phyloP scores from a whole-genome alignment of 2,888 invertebrate genomes.

The Chydorus sphaericus region DNA sequence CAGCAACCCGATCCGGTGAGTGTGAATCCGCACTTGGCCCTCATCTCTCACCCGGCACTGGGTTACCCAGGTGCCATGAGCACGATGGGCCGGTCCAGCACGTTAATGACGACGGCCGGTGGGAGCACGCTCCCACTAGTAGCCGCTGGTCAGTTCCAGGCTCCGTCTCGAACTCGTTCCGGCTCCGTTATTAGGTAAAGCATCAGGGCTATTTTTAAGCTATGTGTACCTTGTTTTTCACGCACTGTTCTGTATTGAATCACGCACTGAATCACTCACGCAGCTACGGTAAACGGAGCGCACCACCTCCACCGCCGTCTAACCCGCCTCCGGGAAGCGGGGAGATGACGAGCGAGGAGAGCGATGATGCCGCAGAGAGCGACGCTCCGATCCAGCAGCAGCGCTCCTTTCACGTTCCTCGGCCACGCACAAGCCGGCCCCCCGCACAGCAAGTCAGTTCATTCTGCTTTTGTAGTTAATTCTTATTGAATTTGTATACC shows the following conservation, averaged over 20 bases:
- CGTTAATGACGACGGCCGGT: no score
- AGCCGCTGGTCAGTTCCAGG: slow-evolving; percentile 3
- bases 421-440: slow-evolving; percentile 11
- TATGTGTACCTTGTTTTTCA: no score
- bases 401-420: slow-evolving; percentile 8
- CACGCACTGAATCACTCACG: no score
- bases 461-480: no score
- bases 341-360: slow-evolving; percentile 3
- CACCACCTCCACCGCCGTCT: slow-evolving; percentile 13
- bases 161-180: background rate
- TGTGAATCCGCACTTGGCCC: slow-evolving; percentile 11
- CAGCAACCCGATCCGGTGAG: slow-evolving; percentile 11
- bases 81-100: slow-evolving; percentile 3
- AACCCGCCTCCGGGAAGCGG: slow-evolving; percentile 9
- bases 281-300: slow-evolving; percentile 13
- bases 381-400: slow-evolving; percentile 7
- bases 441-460: no score
- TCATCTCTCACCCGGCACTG: slow-evolving; percentile 7
- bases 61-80: slow-evolving; percentile 8
- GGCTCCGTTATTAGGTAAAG: slow-evolving; percentile 13
- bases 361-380: slow-evolving; percentile 12
- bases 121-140: slow-evolving; percentile 6
- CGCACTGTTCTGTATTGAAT: no score
- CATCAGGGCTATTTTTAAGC: background rate
- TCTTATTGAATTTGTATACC: background rate